phyloP scores from a whole-genome alignment of 2,113 vertebrate genomes.

The Chrysemys picta region DNA sequence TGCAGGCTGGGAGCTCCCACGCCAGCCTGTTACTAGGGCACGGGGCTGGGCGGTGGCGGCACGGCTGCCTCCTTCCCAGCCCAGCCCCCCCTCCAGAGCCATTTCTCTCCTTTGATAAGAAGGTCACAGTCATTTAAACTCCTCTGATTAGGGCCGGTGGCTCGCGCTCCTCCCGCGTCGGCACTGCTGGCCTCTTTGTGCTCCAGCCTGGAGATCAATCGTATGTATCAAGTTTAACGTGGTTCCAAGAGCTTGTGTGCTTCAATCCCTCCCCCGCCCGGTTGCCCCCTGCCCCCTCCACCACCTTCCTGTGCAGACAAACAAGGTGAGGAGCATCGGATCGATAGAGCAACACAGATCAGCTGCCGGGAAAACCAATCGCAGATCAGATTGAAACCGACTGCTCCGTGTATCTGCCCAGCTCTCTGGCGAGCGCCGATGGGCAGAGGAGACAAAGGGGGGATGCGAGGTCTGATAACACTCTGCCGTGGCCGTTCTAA shows the following conservation, averaged over 20 bases:
- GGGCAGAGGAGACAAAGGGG: constrained; percentile 83
- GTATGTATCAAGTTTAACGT: constrained; percentile 76
- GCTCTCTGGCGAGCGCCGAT: constrained; percentile 89
- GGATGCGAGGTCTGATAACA: constrained; percentile 82
- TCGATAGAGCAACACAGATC: constrained; percentile 84
- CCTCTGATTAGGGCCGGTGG: constrained; percentile 51
- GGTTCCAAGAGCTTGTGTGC: constrained; percentile 33
- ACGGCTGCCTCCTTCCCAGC: fast-evolving
- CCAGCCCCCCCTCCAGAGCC: neutral
- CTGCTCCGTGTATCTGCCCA: constrained; percentile 91
- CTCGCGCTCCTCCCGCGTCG: neutral
- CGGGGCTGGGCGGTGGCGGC: neutral
- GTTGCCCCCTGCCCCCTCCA: neutral
- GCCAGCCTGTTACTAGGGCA: neutral
- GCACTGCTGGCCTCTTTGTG: constrained; percentile 38
- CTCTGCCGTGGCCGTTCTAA: constrained; percentile 86
- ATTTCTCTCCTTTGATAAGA: constrained; percentile 31
- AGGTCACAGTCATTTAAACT: constrained; percentile 67
- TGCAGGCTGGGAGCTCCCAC: neutral
- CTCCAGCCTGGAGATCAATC: constrained; percentile 70
- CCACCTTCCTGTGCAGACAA: constrained; percentile 61
- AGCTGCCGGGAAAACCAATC: constrained; percentile 89
- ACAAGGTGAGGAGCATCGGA: constrained; percentile 82
- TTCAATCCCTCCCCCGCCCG: neutral
- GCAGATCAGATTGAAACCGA: constrained; percentile 91